Evolutionary conservation across 2,888 invertebrate species (phyloP).

Genomic region (Drosophila helvetica): DNA sequence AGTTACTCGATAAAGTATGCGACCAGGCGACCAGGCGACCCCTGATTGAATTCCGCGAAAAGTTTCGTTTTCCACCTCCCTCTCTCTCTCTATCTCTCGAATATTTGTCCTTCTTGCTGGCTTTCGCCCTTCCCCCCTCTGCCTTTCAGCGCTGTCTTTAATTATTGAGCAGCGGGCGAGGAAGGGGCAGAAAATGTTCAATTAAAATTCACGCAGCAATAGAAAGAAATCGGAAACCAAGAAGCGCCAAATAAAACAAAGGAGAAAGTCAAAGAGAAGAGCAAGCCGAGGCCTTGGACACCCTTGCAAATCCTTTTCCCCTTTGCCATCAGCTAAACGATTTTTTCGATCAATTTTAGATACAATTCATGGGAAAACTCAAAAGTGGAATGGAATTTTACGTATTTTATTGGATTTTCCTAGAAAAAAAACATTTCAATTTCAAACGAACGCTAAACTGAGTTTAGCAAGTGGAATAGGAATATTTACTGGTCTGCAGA

Average conservation of each 20-base stretch:
- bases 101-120: constrained; percentile 2
- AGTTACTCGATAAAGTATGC: constrained; percentile 51
- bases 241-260: constrained; percentile 20
- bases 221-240: constrained; percentile 65
- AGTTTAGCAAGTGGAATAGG: no score
- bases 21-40: constrained; percentile 59
- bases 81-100: no score
- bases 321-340: no score
- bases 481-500: no score
- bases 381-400: neutral
- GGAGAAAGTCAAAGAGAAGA: constrained; percentile 11
- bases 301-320: neutral
- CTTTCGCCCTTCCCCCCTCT: no score
- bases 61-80: constrained; percentile 6
- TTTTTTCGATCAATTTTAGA: no score
- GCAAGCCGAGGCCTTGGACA: neutral
- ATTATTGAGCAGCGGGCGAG: constrained; percentile 24
- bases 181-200: constrained; percentile 69
- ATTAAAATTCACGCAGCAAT: constrained; percentile 64
- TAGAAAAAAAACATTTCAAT: no score
- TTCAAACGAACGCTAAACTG: no score
- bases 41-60: constrained; percentile 71
- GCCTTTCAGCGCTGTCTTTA: constrained; percentile 1
- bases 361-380: no score
- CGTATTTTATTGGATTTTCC: no score